phyloP scores from a whole-genome alignment of 1,140 invertebrate species.

The Drosophila nigrodunni region DNA sequence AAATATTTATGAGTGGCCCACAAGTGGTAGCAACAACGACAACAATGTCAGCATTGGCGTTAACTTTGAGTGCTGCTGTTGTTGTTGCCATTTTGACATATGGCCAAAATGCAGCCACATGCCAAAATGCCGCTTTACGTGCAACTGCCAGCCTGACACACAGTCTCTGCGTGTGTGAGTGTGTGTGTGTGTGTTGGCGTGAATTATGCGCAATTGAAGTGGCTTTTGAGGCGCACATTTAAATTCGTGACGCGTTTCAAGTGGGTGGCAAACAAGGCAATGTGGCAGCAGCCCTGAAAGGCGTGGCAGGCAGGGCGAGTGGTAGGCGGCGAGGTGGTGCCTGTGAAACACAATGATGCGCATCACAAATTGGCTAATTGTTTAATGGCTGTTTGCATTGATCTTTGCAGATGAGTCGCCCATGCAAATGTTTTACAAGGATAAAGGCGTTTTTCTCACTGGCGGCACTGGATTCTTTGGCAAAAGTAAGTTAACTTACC shows the following conservation, averaged over 20 bases:
- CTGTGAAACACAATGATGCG: slow-evolving; percentile 66
- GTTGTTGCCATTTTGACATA: slow-evolving; percentile 82
- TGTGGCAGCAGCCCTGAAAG: not conserved
- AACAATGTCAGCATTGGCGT: slow-evolving; percentile 67
- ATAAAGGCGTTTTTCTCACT: slow-evolving; percentile 88
- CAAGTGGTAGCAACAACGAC: slow-evolving; percentile 56
- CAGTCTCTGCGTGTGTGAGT: slow-evolving; percentile 30
- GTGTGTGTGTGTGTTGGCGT: slow-evolving; percentile 52
- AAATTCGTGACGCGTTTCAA: slow-evolving; percentile 76
- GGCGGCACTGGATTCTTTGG: slow-evolving; percentile 92
- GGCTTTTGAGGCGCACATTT: slow-evolving; percentile 76
- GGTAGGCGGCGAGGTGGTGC: not conserved
- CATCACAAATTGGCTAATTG: slow-evolving; percentile 78
- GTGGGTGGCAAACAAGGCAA: slow-evolving; percentile 73
- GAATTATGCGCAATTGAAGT: slow-evolving; percentile 81
- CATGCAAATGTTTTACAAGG: slow-evolving; percentile 87
- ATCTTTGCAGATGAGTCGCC: slow-evolving; percentile 84
- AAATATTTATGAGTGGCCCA: slow-evolving; percentile 82
- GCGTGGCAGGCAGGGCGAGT: slow-evolving; percentile 2
- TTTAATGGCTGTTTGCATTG: slow-evolving; percentile 82
- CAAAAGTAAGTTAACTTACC: slow-evolving; percentile 85
- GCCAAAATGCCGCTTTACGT: slow-evolving; percentile 59
- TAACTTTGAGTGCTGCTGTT: slow-evolving; percentile 63
- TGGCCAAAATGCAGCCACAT: slow-evolving; percentile 78
- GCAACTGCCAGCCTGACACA: slow-evolving; percentile 22